A percentile compares a stretch with the other conserved stretches of the same genome.
These are phyloP conservation scores for Enteromius radiatus DNA, from an alignment of 2,797 vertebrate genomes.

Conservation along the genomic window DNA sequence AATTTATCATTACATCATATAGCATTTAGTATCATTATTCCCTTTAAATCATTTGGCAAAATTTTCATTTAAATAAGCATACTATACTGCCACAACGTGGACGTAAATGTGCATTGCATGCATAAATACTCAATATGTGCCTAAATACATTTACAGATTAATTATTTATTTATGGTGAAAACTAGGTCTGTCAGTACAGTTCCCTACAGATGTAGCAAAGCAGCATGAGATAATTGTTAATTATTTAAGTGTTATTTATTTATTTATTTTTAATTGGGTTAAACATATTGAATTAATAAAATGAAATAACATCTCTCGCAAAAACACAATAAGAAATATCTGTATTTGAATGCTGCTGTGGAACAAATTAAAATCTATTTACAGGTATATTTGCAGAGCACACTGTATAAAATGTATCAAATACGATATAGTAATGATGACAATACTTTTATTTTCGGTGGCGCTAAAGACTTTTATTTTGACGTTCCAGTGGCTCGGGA, in stretches of 20 bases:
- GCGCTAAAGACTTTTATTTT: conserved; percentile 40
- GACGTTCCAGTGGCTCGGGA: neutral
- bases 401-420: neutral
- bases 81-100: neutral
- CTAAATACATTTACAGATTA: neutral
- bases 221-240: neutral
- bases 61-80: neutral
- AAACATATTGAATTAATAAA: neutral
- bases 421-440: neutral
- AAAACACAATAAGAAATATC: neutral
- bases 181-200: neutral
- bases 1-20: neutral
- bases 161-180: neutral
- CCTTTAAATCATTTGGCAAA: neutral
- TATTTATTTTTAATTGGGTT: neutral
- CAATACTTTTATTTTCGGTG: too few relatives aligned
- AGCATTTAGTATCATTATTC: neutral
- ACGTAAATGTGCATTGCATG: neutral
- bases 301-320: neutral
- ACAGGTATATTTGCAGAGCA: neutral
- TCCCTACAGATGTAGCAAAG: neutral
- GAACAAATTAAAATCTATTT: neutral
- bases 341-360: neutral
- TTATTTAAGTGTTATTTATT: too few relatives aligned
- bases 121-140: neutral